These are phyloP conservation scores for Dicranocentrus wangi DNA, from an alignment of 2,888 invertebrate species.

Conservation along the genomic window DNA sequence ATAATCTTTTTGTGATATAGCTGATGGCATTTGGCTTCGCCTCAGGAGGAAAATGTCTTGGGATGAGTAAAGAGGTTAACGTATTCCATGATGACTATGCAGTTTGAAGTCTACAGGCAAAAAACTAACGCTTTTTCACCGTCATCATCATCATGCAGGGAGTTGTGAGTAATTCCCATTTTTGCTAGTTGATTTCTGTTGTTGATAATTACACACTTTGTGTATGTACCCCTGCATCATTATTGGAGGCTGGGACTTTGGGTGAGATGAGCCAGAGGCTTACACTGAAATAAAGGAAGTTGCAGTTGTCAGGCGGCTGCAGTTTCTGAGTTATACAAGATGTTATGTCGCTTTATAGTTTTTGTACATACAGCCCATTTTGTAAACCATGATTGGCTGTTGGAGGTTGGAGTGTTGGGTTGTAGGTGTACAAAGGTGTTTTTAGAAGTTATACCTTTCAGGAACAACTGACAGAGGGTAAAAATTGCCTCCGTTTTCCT, in stretches of 20 bases:
- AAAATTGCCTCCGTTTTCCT: slow-evolving; percentile 48
- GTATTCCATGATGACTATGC: slow-evolving; percentile 60
- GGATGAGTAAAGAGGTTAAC: slow-evolving; percentile 47
- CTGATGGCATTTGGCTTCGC: slow-evolving; percentile 43
- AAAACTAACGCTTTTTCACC: slow-evolving; percentile 38
- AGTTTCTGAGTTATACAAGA: not conserved
- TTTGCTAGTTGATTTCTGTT: slow-evolving; percentile 45
- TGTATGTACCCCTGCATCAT: not conserved
- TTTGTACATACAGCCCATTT: not conserved
- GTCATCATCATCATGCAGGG: slow-evolving; percentile 31
- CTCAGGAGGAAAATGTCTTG: slow-evolving; percentile 22
- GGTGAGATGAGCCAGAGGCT: slow-evolving; percentile 36
- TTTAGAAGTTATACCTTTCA: not conserved
- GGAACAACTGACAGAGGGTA: slow-evolving; percentile 9
- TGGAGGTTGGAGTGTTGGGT: too few relatives aligned
- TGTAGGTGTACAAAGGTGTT: slow-evolving; percentile 2
- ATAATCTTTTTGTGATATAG: too few relatives aligned
- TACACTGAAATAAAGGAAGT: slow-evolving; percentile 45
- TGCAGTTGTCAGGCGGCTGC: slow-evolving; percentile 51
- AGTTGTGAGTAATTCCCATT: slow-evolving; percentile 28
- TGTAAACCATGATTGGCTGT: not conserved
- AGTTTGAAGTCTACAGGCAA: slow-evolving; percentile 21
- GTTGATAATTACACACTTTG: slow-evolving; percentile 46
- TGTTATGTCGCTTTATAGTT: slow-evolving; percentile 11
- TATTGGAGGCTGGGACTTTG: not conserved